Conservation (phyloP, 2,797 vertebrate genomes). For the Epinephelus malabaricus region DNA sequence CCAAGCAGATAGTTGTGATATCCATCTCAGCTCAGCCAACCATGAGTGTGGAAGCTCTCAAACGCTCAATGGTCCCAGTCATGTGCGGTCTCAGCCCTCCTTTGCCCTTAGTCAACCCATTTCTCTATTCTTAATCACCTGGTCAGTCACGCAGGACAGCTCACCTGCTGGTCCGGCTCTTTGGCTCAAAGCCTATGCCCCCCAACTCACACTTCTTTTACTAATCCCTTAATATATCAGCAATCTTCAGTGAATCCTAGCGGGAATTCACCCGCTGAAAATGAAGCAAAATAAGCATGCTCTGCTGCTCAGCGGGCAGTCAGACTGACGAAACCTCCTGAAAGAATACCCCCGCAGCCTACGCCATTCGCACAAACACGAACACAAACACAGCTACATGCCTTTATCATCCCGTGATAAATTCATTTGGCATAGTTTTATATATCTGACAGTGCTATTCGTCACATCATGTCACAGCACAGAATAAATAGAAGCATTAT, state of each 20-base stretch:
- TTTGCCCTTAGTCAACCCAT: neutral
- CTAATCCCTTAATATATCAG: conserved; percentile 41
- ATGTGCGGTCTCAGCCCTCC: neutral
- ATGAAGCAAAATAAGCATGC: conserved; percentile 47
- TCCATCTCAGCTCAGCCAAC: conserved; percentile 26
- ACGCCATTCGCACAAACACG: conserved; percentile 26
- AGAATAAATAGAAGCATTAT: conserved; percentile 44
- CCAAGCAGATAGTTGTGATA: conserved; percentile 34
- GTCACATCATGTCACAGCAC: conserved; percentile 42
- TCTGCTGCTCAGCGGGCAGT: conserved; percentile 29
- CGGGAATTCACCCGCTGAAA: conserved; percentile 16
- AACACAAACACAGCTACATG: conserved; percentile 33
- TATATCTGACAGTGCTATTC: conserved; percentile 58
- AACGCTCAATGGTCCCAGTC: neutral
- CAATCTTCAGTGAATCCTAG: conserved; percentile 40
- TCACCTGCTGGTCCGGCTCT: neutral
- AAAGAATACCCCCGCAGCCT: conserved; percentile 53
- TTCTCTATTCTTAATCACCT: conserved; percentile 30
- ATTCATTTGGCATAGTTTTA: conserved; percentile 53
- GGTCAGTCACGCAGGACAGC: neutral
- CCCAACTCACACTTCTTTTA: conserved; percentile 11
- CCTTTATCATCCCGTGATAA: conserved; percentile 44
- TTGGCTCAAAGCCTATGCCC: neutral
- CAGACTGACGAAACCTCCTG: conserved; percentile 62
- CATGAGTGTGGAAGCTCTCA: neutral